Evolutionary conservation across 2,797 vertebrate species (phyloP), one percentile per base, ranked within the genome.

Genomic region (Antennarius maculatus): DNA sequence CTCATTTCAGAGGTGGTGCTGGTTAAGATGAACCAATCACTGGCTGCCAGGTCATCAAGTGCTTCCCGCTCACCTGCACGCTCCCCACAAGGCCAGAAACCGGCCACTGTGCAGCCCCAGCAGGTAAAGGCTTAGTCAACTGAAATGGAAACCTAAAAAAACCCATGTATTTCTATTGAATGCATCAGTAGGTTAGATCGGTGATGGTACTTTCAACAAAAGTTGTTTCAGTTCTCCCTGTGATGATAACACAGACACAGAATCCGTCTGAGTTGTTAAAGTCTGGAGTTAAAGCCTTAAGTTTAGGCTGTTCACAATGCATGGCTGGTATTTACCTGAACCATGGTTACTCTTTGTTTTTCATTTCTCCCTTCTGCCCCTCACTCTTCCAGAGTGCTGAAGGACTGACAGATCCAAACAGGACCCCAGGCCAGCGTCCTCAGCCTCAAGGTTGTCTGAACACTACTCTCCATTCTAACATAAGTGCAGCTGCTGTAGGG

Each of bases 361-460:
- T 43, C 15, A 14, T 43, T 43, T 15, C 42, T 15, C 1, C 52
- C 16, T 31, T 7, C 5, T 8, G 2, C 50, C 29, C 27, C 39
- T 67, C 52, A 5, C 29, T 60, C 80, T 91, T 91, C 74, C 93
- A 97, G 96, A 94, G 92, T 62, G 94, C 94, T 91, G 89, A 98
- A 83, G 93, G 93, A 71, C 59, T 73, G 73, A 46, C 91, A 42
- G 97, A 98, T 82, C 89, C 93, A 71, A 95, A 86, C 94, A 97
- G 96, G 95, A 92, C 94, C 84, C 93, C 95, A 52, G 92, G 93
- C 80, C 96, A 97, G 91, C 95, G 95, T 69, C 95, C 96, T 84
- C 94, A 95, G 80, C 95, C 96, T 84, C 97, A 99, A 99, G 97
- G 97, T 98, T 96, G 93, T 96, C 95, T 96, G 91, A 96, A 96